Percentiles rank a stretch among this genome's conserved stretches.
Conservation (phyloP, 2,113 vertebrate species). For the Trachemys scripta region DNA sequence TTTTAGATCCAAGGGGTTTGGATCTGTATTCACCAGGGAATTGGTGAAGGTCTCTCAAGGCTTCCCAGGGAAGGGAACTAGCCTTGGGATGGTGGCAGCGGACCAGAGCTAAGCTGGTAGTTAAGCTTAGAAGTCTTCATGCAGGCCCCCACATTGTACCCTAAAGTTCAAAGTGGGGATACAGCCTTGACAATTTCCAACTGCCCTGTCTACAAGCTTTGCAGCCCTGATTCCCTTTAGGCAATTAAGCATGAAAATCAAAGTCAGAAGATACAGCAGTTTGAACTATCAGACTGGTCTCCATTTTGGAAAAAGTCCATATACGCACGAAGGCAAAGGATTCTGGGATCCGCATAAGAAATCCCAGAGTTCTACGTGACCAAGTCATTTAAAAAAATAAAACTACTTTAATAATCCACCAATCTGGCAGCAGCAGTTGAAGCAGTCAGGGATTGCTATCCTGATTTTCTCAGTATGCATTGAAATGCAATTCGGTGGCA, state of each 20-base stretch:
- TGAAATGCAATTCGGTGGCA: background rate
- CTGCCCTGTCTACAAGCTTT: background rate
- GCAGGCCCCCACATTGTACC: too few species aligned
- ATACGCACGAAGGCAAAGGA: background rate
- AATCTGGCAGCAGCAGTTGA: background rate
- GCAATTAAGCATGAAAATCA: fast-evolving
- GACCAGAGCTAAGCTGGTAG: too few species aligned
- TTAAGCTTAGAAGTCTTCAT: too few species aligned
- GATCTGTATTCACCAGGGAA: too few species aligned
- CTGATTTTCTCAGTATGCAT: background rate
- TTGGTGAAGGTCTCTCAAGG: too few species aligned
- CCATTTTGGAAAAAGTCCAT: background rate
- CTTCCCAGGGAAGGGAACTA: too few species aligned
- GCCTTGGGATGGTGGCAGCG: too few species aligned
- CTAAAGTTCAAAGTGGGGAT: too few species aligned
- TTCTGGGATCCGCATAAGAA: background rate
- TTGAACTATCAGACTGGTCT: background rate
- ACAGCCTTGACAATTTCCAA: background rate
- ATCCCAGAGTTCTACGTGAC: background rate
- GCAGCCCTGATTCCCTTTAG: background rate
- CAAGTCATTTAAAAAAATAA: background rate
- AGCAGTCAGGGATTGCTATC: background rate
- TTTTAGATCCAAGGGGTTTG: too few species aligned
- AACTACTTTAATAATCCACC: background rate
- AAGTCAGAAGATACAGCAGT: background rate